Evolutionary conservation across 1,140 invertebrate species (phyloP), one percentile per base, ranked within the genome.

Genomic region (Hylaeus anthracinus): DNA sequence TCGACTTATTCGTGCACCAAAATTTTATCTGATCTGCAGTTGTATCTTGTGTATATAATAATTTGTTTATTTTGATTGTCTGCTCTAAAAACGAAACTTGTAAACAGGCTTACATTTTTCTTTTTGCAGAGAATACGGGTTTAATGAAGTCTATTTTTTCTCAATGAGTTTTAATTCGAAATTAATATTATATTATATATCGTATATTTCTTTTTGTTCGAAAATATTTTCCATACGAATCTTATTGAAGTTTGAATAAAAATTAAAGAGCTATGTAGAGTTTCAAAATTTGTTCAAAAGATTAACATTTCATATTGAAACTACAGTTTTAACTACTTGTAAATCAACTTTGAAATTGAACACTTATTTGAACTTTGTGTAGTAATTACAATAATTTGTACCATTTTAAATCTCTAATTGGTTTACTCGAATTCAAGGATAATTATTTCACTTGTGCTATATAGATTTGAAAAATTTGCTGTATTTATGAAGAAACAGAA

Each of bases 371-470:
- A 85, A 86, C 83, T 86, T 85, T 37, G 72, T 66, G 77, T 71
- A 65, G 43, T 26, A n/a, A 84, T 86, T 86, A 86, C 64, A 67
- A 82, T 74, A 85, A 83, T 86, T 86, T 86, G 84, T 86, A 86
- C 80, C 80, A 82, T 86, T 76, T 67, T 63, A 82, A 81, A 79
- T 67, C 37, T 86, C 53, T 86, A 86, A 82, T 79, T 67, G 53
- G 45, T 60, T 82, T 76, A 76, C 39, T 70, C 15, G 55, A 85
- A 86, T 14, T 73, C 26, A 65, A 63, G 15, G 41, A 26, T 26
- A 51, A 64, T 71, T 77, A n/a, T 58, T 60, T 65, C 37, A 55
- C 51, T n/a, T 69, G 65, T 51, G 41, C 51, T 55, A 55, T 78
- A 55, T 63, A 58, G 26, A 67, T 56, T 79, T 73, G 58, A 61